A percentile compares a stretch with the other conserved stretches of the same genome.
phyloP scores from a whole-genome alignment of 2,888 invertebrate genomes.

The Dromius quadrimaculatus region DNA sequence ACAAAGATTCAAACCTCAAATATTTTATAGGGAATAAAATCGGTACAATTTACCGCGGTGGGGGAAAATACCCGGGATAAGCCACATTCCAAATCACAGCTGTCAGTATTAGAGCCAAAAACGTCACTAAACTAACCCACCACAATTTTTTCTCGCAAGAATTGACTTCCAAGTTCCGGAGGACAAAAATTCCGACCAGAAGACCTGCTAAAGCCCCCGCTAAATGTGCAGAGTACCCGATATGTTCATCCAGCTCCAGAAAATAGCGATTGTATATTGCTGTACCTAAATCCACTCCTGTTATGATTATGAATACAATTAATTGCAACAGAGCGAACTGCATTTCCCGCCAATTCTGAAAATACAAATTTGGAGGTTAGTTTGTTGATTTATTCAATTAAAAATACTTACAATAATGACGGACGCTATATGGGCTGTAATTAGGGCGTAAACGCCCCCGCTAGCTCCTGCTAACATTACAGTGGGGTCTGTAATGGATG shows the following conservation, averaged over 20 bases:
- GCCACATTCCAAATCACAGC: constrained; percentile 70
- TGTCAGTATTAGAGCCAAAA: constrained; percentile 67
- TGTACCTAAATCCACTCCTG: constrained; percentile 86
- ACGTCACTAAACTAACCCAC: constrained; percentile 71
- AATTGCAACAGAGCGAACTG: constrained; percentile 90
- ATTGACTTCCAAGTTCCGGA: constrained; percentile 73
- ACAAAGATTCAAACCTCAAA: too few species aligned
- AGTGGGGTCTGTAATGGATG: constrained; percentile 82
- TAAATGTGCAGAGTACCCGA: constrained; percentile 95
- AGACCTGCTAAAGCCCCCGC: constrained; percentile 91
- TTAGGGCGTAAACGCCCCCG: constrained; percentile 94
- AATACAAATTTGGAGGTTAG: background rate
- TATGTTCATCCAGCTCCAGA: constrained; percentile 77
- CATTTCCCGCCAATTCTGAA: constrained; percentile 97
- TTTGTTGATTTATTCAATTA: background rate
- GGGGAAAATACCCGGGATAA: constrained; percentile 63
- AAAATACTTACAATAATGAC: constrained; percentile 81
- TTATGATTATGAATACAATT: constrained; percentile 83
- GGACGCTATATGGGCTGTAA: constrained; percentile 93
- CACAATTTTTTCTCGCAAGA: constrained; percentile 73
- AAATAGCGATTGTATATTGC: constrained; percentile 92
- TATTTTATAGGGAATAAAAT: too few species aligned
- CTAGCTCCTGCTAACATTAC: constrained; percentile 93
- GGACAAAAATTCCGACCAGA: constrained; percentile 74
- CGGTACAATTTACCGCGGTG: too few species aligned